Evolutionary conservation across 2,888 invertebrate genomes (phyloP).

Genomic region (Agrotis clavis): DNA sequence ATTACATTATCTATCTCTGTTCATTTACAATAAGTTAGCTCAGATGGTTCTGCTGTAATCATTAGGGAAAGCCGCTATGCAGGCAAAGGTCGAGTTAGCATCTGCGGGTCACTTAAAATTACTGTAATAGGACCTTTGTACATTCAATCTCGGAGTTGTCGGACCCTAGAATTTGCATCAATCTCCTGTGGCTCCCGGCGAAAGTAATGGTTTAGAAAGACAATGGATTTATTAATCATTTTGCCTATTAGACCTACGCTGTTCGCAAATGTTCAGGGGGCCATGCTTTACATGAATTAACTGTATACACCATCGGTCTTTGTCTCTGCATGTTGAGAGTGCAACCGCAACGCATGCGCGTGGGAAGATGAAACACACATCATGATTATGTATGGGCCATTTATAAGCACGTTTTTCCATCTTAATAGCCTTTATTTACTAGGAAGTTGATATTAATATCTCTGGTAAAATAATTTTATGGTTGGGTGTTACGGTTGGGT

Average conservation of each 20-base stretch:
- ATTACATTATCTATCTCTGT: conserved; percentile 39
- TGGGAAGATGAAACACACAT: conserved; percentile 72
- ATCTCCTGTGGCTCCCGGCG: conserved; percentile 47
- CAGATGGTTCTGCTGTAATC: conserved; percentile 32
- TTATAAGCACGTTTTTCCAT: conserved; percentile 67
- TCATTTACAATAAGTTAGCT: conserved; percentile 33
- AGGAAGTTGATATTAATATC: conserved; percentile 61
- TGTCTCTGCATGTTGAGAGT: conserved; percentile 42
- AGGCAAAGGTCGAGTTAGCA: conserved; percentile 47
- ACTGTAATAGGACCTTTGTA: conserved; percentile 28
- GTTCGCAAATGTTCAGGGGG: conserved; percentile 33
- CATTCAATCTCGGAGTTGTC: conserved; percentile 23
- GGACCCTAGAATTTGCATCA: conserved; percentile 50
- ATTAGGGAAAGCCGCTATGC: conserved; percentile 42
- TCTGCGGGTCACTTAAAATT: conserved; percentile 53
- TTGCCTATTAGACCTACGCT: conserved; percentile 29
- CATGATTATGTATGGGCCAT: conserved; percentile 71
- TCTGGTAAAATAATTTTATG: conserved; percentile 39
- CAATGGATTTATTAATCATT: conserved; percentile 56
- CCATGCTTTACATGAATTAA: conserved; percentile 44
- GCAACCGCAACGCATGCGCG: conserved; percentile 66
- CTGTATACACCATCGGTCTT: conserved; percentile 54
- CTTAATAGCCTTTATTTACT: conserved; percentile 68
- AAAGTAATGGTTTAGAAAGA: conserved; percentile 44
- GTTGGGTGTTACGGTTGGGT: conserved; percentile 7